Evolutionary conservation across 2,113 vertebrate genomes (phyloP).

Genomic region (Anser brachyrhynchus): DNA sequence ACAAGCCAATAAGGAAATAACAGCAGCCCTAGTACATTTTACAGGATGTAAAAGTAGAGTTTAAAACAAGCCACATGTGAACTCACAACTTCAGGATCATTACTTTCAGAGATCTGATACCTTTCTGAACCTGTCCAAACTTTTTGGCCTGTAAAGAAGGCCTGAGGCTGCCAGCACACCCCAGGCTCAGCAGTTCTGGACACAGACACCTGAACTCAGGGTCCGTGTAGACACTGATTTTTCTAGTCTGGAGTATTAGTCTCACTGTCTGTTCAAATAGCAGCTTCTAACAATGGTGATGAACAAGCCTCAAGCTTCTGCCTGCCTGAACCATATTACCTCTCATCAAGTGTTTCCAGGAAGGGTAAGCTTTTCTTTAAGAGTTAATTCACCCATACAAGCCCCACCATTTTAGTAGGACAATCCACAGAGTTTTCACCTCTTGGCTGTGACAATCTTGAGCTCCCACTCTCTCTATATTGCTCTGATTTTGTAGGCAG

Average conservation of each 20-base stretch:
- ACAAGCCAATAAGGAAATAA: conserved; percentile 24
- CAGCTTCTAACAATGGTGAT: neutral
- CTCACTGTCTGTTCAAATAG: neutral
- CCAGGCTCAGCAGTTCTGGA: neutral
- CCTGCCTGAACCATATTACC: neutral
- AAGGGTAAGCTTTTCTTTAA: neutral
- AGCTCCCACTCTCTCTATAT: neutral
- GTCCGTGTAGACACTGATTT: neutral
- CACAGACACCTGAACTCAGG: neutral
- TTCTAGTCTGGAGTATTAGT: neutral
- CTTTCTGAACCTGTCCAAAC: neutral
- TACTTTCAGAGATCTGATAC: neutral
- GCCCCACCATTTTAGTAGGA: neutral
- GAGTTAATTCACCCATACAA: neutral
- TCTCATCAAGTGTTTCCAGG: neutral
- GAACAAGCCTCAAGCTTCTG: neutral
- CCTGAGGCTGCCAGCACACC: neutral
- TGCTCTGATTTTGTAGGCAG: neutral
- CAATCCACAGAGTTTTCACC: neutral
- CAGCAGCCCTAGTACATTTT: neutral
- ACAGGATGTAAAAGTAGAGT: neutral
- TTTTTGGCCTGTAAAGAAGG: neutral
- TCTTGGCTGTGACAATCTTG: neutral
- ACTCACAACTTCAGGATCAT: neutral
- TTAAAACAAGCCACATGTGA: conserved; percentile 8